Evolutionary conservation across 2,888 invertebrate genomes (phyloP).

Genomic region (Pycnomerus fuliginosus): DNA sequence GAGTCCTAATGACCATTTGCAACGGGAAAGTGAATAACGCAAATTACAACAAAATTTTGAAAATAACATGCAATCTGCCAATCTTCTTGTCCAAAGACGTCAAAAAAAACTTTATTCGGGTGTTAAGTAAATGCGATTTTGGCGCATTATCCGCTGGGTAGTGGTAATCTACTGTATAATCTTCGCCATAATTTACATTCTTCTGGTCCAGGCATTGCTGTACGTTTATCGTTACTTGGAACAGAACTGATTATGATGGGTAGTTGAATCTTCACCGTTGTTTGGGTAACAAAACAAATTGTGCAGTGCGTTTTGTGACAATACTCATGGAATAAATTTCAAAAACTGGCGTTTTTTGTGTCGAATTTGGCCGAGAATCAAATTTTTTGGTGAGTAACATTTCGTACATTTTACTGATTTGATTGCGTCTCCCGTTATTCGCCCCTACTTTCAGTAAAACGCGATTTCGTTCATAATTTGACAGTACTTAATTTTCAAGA

Average conservation of each 20-base stretch:
- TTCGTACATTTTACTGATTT: not conserved
- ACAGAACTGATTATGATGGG: slow-evolving; percentile 2
- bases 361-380: slow-evolving; percentile 7
- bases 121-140: not conserved
- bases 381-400: slow-evolving; percentile 19
- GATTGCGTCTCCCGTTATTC: slow-evolving; percentile 17
- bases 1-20: too few species aligned
- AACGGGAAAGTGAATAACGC: too few species aligned
- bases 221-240: slow-evolving; percentile 9
- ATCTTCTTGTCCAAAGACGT: not conserved
- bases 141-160: not conserved
- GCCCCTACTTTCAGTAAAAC: slow-evolving; percentile 6
- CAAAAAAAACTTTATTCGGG: slow-evolving; percentile 4
- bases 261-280: slow-evolving; percentile 19
- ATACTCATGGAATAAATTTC: slow-evolving; percentile 15
- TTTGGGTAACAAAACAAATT: slow-evolving; percentile 42
- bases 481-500: too few species aligned
- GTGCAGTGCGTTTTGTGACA: slow-evolving; percentile 19
- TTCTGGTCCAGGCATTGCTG: slow-evolving; percentile 5
- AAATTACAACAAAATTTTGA: too few species aligned
- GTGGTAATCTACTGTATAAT: slow-evolving; percentile 6
- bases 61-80: not conserved
- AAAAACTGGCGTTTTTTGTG: slow-evolving; percentile 9
- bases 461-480: too few species aligned
- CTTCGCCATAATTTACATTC: slow-evolving; percentile 8